phyloP scores from a whole-genome alignment of 2,113 vertebrate species.

The Pavo muticus region DNA sequence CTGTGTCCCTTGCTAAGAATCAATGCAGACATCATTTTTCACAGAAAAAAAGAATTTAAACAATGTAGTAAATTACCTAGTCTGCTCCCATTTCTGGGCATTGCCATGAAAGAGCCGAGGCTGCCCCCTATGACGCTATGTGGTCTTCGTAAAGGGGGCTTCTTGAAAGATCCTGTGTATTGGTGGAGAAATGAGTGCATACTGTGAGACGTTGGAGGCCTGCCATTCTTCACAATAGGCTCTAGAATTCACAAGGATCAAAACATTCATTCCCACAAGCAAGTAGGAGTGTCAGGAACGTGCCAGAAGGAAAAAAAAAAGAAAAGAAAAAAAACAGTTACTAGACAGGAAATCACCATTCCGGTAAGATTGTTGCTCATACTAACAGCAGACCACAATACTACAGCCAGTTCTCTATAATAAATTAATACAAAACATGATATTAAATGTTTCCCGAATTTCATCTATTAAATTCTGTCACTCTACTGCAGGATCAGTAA shows the following conservation, averaged over 20 bases:
- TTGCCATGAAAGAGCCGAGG: conserved; percentile 92
- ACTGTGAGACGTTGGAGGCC: conserved; percentile 92
- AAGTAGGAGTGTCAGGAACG: conserved; percentile 73
- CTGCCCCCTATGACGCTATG: conserved; percentile 96
- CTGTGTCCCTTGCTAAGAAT: not conserved
- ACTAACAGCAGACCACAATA: not conserved
- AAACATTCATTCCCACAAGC: conserved; percentile 73
- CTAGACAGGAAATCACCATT: conserved; percentile 43
- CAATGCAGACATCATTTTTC: not conserved
- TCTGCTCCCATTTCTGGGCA: conserved; percentile 95
- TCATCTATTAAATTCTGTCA: not conserved
- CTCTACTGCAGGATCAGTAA: not conserved
- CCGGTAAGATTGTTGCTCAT: conserved; percentile 36
- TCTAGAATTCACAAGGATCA: conserved; percentile 77
- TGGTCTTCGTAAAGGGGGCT: conserved; percentile 91
- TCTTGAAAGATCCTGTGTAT: conserved; percentile 96
- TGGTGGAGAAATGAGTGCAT: conserved; percentile 98
- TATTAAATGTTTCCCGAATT: not conserved
- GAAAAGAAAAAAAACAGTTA: conserved; percentile 54
- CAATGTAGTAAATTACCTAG: conserved; percentile 82
- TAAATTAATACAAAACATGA: not conserved
- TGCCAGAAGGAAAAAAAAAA: conserved; percentile 46
- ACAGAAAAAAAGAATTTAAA: not conserved
- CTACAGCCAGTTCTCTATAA: not conserved
- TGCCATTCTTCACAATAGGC: conserved; percentile 91